A percentile compares a stretch with the other conserved stretches of the same genome.
phyloP scores from a whole-genome alignment of 2,113 vertebrate species.

The Mesoclemmys tuberculata region DNA sequence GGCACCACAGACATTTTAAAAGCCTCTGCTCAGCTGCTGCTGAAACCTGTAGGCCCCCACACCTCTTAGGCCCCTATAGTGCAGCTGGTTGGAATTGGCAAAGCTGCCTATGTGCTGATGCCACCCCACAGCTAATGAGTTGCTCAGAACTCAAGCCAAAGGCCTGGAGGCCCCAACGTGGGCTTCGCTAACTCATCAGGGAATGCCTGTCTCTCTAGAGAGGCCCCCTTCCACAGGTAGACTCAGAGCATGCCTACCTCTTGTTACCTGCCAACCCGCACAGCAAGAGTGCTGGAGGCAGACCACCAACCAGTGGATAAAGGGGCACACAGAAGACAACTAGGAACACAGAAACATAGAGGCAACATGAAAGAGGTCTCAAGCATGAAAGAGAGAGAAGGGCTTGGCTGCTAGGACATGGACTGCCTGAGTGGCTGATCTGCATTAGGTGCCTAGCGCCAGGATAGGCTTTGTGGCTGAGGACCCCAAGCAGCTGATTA shows the following conservation, averaged over 20 bases:
- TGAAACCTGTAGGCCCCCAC: neutral
- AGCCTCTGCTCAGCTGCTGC: neutral
- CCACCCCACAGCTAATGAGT: neutral
- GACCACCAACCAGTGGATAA: neutral
- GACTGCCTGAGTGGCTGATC: neutral
- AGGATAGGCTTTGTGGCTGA: neutral
- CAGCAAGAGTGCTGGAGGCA: neutral
- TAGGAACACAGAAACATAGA: neutral
- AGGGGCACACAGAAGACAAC: neutral
- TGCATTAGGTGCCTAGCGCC: neutral
- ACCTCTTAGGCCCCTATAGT: neutral
- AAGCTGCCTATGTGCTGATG: neutral
- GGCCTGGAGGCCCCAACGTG: neutral
- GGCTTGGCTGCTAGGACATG: neutral
- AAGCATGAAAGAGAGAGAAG: too few species aligned
- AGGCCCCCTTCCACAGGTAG: neutral
- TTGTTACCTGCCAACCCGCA: neutral
- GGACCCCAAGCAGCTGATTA: neutral
- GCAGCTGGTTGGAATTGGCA: neutral
- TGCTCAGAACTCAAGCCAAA: neutral
- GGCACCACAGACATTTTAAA: neutral
- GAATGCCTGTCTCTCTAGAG: neutral
- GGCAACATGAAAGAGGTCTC: neutral
- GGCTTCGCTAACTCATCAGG: neutral
- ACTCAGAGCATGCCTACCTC: neutral